Conservation (phyloP, 2,113 vertebrate genomes). For the Paradisaea rubra region DNA sequence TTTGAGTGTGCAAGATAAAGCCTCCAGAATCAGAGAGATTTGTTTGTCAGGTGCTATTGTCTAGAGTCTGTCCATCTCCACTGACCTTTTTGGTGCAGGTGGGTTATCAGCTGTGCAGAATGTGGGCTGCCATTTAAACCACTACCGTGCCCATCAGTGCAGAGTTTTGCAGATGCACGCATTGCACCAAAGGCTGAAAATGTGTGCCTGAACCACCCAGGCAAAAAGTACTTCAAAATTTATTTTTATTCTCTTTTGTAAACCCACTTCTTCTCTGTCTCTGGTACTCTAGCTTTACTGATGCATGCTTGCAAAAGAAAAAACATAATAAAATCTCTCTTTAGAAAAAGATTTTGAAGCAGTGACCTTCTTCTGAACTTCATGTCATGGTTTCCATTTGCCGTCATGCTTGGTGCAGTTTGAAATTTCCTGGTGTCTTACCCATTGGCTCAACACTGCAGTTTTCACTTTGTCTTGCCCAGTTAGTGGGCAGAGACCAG, state of each 20-base stretch:
- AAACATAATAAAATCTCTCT: not conserved
- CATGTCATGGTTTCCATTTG: slow-evolving; percentile 43
- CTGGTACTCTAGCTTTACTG: not conserved
- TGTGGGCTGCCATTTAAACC: not conserved
- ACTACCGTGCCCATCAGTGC: not conserved
- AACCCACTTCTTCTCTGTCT: not conserved
- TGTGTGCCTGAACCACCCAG: not conserved
- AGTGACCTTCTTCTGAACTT: slow-evolving; percentile 37
- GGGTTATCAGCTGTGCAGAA: not conserved
- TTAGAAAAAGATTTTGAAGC: slow-evolving; percentile 15
- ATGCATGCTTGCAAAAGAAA: not conserved
- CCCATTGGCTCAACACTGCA: not conserved
- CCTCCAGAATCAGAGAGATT: not conserved
- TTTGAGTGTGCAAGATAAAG: not conserved
- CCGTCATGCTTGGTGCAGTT: not conserved
- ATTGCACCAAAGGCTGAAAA: not conserved
- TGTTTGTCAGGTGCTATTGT: not conserved
- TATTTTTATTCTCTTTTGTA: not conserved
- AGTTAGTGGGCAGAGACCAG: slow-evolving; percentile 21
- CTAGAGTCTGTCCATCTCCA: not conserved
- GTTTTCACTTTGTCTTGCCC: slow-evolving; percentile 42
- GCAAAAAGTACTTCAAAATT: not conserved
- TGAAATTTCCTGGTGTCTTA: slow-evolving; percentile 22
- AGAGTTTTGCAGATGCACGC: not conserved
- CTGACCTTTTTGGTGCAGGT: not conserved